Conservation (phyloP, 2,888 invertebrate genomes). For the Pandemis corylana region DNA sequence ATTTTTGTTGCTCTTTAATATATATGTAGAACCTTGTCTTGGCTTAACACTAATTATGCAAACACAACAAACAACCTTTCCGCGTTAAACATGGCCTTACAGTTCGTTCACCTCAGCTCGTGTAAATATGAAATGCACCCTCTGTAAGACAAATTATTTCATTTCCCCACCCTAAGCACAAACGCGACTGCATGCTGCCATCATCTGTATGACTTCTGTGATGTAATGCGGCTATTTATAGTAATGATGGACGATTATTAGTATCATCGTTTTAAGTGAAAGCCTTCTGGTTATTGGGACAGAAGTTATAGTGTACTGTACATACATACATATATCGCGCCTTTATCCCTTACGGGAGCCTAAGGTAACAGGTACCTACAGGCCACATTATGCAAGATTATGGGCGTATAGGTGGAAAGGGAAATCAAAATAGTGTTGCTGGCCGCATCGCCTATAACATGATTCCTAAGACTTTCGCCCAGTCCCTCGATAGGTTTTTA, state of each 20-base stretch:
- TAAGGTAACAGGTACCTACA: no score
- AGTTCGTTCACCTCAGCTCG: conserved; percentile 72
- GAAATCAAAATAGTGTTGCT: no score
- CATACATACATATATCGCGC: no score
- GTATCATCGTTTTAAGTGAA: conserved; percentile 28
- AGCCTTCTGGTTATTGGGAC: conserved; percentile 31
- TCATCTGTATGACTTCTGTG: conserved; percentile 66
- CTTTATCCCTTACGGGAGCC: no score
- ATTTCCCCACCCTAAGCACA: conserved; percentile 79
- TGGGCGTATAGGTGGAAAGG: no score
- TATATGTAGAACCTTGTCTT: conserved; percentile 11
- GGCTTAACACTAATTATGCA: conserved; percentile 28
- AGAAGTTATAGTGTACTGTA: not conserved
- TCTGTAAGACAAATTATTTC: conserved; percentile 83
- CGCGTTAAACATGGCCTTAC: conserved; percentile 41
- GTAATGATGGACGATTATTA: conserved; percentile 64
- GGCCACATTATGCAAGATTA: no score
- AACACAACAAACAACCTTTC: conserved; percentile 15
- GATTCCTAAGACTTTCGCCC: no score
- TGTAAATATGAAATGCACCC: conserved; percentile 83
- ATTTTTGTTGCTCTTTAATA: conserved; percentile 29
- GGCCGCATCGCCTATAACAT: no score
- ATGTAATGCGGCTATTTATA: conserved; percentile 70
- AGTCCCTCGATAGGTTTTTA: no score
- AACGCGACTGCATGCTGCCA: conserved; percentile 76